Percentiles rank a stretch among this genome's conserved stretches.
Conservation (phyloP, 92 coral and sea anemone genomes). For the Bergia sp. region DNA sequence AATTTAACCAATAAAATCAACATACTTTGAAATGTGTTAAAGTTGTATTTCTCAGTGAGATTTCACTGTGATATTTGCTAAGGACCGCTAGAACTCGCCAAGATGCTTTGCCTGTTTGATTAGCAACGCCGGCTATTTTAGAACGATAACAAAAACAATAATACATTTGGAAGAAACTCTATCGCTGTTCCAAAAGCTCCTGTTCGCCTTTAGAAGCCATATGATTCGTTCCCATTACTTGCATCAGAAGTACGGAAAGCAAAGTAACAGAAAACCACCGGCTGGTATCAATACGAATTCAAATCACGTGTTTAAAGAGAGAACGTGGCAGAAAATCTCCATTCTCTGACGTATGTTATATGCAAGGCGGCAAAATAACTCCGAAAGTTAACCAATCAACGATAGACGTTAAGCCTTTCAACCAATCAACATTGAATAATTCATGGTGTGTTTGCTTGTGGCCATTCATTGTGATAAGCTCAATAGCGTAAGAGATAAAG, state of each 20-base stretch:
- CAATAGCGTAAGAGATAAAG: constrained; percentile 43
- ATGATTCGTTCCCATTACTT: not conserved
- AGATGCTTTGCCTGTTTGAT: not conserved
- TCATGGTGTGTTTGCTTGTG: constrained; percentile 39
- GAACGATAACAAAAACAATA: not conserved
- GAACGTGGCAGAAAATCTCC: constrained; percentile 53
- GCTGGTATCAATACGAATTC: not conserved
- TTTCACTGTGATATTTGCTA: too few relatives aligned
- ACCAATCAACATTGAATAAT: constrained; percentile 64
- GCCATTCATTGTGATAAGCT: constrained; percentile 47
- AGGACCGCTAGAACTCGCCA: too few relatives aligned
- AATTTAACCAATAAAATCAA: too few relatives aligned
- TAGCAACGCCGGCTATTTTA: not conserved
- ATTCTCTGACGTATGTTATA: constrained; percentile 44
- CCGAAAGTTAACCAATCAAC: constrained; percentile 19
- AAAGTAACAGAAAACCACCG: not conserved
- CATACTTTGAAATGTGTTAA: too few relatives aligned
- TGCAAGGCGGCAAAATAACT: constrained; percentile 33
- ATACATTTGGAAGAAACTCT: not conserved
- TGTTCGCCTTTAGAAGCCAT: not conserved
- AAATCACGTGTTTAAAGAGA: constrained; percentile 22
- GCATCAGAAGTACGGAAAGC: not conserved
- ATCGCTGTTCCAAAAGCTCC: not conserved
- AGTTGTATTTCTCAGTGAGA: too few relatives aligned
- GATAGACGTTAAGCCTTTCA: constrained; percentile 11